Evolutionary conservation across 2,113 vertebrate species (phyloP), one percentile per base, ranked within the genome.

Genomic region (Sinosuthora webbiana): DNA sequence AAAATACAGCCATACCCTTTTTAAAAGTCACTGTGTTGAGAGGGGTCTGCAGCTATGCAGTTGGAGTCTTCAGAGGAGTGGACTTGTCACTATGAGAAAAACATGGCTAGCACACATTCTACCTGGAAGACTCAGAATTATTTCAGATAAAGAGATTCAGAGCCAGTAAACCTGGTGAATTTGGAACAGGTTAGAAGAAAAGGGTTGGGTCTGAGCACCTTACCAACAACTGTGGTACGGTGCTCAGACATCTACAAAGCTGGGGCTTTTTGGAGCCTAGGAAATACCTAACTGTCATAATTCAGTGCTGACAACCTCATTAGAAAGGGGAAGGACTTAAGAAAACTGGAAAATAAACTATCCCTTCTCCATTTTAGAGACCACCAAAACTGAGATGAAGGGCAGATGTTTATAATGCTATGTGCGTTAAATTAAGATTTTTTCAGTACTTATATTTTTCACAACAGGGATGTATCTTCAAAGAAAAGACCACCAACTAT

Each of bases 61-160:
- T 17, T 50, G 1, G 1, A 30, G 15, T 23, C 84, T 65, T 15
- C 18, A 44, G 55, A 73, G 60, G 24, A 42, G 24, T 24, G 57
- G 19, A 15, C 31, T 31, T 14, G 18, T 16, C 50, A 42, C 12
- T 20, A 3, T 4, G 20, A 85, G 23, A 71, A n/a, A 37, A 50
- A 10, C 35, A 24, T 4, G n/a, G 63, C 18, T 39, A 37, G 23
- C 1, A 5, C 17, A 20, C 0, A 0, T 62, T 57, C 56, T 53
- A 20, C 39, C 70, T 77, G 44, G 8, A 88, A 69, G 47, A 16
- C 33, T 15, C 41, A 22, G 12, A 56, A 42, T 35, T 4, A 27
- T 84, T 44, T 82, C 27, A 11, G 37, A 75, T 20, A 4, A 45
- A 28, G 47, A 62, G 23, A 39, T 53, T 33, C 25, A 13, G 56